Evolutionary conservation across 2,888 invertebrate species (phyloP).

Genomic region (Eugnorisma glareosa): DNA sequence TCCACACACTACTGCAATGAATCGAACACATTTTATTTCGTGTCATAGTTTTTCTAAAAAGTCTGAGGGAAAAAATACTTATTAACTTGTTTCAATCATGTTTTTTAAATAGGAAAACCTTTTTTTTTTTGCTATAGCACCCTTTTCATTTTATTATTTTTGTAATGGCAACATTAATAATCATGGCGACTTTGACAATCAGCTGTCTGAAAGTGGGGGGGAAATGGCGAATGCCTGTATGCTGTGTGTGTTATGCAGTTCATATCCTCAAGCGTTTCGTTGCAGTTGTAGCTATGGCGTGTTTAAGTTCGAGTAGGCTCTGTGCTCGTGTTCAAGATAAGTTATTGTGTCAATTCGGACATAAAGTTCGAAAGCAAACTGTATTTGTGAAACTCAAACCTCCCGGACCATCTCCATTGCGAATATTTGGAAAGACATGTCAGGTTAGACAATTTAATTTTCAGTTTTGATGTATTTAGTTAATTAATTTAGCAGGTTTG

Average conservation of each 20-base stretch:
- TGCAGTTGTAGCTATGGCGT: constrained; percentile 95
- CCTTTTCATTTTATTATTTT: neutral
- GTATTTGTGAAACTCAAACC: constrained; percentile 93
- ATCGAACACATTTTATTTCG: neutral
- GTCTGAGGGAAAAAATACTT: too few relatives aligned
- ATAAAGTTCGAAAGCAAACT: constrained; percentile 93
- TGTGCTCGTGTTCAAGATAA: constrained; percentile 95
- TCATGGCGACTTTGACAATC: constrained; percentile 86
- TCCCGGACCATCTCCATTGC: constrained; percentile 91
- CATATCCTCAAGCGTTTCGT: constrained; percentile 91
- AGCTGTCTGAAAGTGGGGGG: constrained; percentile 90
- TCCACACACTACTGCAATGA: neutral
- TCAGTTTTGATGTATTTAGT: constrained; percentile 36
- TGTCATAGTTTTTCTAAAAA: neutral
- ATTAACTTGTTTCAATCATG: too few relatives aligned
- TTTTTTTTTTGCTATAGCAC: neutral
- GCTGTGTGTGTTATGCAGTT: constrained; percentile 87
- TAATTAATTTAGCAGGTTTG: constrained; percentile 24
- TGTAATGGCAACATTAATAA: constrained; percentile 44
- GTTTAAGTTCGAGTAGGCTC: constrained; percentile 95
- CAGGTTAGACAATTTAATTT: constrained; percentile 81
- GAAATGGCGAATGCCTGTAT: constrained; percentile 86
- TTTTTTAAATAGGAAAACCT: neutral
- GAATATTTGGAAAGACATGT: constrained; percentile 89
- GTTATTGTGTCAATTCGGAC: constrained; percentile 94